Base-by-base conservation (phyloP, 2,888 invertebrate genomes). In the Saturnia japonica region DNA sequence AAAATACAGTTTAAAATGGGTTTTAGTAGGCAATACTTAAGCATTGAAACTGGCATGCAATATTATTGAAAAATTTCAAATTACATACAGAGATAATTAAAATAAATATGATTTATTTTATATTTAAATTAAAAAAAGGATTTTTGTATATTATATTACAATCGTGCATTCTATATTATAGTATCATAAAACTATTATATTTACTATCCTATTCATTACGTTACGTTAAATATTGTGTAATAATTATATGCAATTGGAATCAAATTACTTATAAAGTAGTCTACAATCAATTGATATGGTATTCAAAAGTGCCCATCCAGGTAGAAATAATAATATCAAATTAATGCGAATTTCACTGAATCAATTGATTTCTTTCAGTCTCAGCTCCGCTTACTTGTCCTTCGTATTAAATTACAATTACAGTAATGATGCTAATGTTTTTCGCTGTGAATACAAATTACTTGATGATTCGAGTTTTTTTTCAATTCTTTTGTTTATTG, bases 331-430 rank as follows among this genome's bases (percentile, higher is more conserved):
- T 76, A 76, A 77, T 78, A 64, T 74, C 73, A 60, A 76, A 66
- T 54, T 22, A 28, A 57, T 68, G 70, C 43, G 42, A 67, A 67
- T 70, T 70, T 70, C 70, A 43, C 54, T 54, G 54, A 40, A 54
- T 25, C 11, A 67, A 67, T 25, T 66, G 54, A 70, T 70, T 57
- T 42, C 42, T 22, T 43, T 54, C 54, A 67, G 67, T 67, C 54
- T 67, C 54, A 40, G 40, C 43, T 69, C 12, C 68, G 72, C 70
- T 62, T 67, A 72, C 74, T 74, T 72, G 69, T 73, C 64, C 71
- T 74, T 75, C 68, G 70, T 74, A 78, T 78, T 74, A 76, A 79
- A 79, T 77, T 75, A 71, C 71, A 73, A 73, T 72, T 70, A 71
- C 72, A 70, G 76, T 73, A 73, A 72, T 70, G 69, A 68, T 70